Conservation (phyloP, 2,797 vertebrate genomes). For the Lepus oiostolus region DNA sequence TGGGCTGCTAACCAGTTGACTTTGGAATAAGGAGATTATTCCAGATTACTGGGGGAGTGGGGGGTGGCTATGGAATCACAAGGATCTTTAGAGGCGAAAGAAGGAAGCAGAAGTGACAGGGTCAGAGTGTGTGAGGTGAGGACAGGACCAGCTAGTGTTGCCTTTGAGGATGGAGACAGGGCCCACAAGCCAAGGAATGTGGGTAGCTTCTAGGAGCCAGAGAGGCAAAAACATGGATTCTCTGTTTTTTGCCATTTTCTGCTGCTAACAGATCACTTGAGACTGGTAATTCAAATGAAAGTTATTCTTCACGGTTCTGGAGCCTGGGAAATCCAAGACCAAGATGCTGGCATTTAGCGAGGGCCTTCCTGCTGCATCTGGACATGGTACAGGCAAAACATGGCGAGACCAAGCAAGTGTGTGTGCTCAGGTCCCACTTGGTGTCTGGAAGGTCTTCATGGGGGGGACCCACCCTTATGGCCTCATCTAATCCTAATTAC, state of each 20-base stretch:
- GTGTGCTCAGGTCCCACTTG: too few species aligned
- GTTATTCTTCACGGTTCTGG: too few species aligned
- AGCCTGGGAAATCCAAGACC: too few species aligned
- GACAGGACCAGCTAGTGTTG: not conserved
- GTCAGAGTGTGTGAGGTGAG: not conserved
- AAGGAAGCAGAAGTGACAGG: not conserved
- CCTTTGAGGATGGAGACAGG: not conserved
- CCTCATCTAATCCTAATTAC: too few species aligned
- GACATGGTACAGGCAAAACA: too few species aligned
- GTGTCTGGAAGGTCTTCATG: too few species aligned
- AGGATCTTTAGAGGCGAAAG: not conserved
- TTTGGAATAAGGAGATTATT: not conserved
- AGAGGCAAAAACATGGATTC: not conserved
- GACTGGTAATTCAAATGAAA: too few species aligned
- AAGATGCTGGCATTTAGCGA: too few species aligned
- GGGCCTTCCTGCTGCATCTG: too few species aligned
- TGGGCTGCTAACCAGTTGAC: not conserved
- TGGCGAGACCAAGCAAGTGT: too few species aligned
- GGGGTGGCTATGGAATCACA: not conserved
- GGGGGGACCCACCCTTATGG: too few species aligned
- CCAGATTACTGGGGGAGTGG: not conserved
- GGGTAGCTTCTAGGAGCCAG: fast-evolving
- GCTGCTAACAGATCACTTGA: too few species aligned
- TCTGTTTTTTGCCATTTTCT: not conserved
- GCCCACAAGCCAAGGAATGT: not conserved